A percentile compares a stretch with the other conserved stretches of the same genome.
phyloP scores from a whole-genome alignment of 2,888 invertebrate genomes.

The Papilio elwesi region DNA sequence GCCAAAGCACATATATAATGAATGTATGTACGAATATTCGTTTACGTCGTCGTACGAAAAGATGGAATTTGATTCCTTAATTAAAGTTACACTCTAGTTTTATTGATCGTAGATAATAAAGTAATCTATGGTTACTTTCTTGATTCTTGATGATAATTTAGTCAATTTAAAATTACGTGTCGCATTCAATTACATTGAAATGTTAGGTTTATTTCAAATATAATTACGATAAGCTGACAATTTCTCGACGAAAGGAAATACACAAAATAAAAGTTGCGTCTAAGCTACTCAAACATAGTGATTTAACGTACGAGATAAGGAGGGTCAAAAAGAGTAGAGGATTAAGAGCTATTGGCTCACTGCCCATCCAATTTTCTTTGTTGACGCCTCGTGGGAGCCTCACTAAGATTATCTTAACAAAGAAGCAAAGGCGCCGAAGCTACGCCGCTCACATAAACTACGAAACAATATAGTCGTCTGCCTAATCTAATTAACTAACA shows the following conservation, averaged over 20 bases:
- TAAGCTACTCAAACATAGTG: slow-evolving; percentile 60
- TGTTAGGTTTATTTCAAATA: background rate
- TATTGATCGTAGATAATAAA: too few species aligned
- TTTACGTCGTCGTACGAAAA: too few species aligned
- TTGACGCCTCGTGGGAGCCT: slow-evolving; percentile 77
- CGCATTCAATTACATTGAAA: too few species aligned
- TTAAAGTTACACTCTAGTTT: too few species aligned
- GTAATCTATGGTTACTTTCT: too few species aligned
- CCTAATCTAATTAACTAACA: slow-evolving; percentile 58
- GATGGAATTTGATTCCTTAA: too few species aligned
- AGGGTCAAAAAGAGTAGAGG: slow-evolving; percentile 77
- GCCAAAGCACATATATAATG: too few species aligned
- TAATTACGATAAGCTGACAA: background rate
- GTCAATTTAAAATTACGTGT: too few species aligned
- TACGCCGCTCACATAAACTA: slow-evolving; percentile 61
- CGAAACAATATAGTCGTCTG: slow-evolving; percentile 71
- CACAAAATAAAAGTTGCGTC: slow-evolving; percentile 21
- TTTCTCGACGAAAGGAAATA: slow-evolving; percentile 5
- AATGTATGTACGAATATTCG: too few species aligned
- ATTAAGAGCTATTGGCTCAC: slow-evolving; percentile 82
- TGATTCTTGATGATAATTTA: too few species aligned
- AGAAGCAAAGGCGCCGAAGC: slow-evolving; percentile 71
- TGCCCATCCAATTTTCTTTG: slow-evolving; percentile 84
- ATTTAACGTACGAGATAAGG: slow-evolving; percentile 75
- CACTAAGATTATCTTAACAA: slow-evolving; percentile 81